Base-by-base conservation (phyloP, 2,113 vertebrate genomes). In the Guaruba guarouba region DNA sequence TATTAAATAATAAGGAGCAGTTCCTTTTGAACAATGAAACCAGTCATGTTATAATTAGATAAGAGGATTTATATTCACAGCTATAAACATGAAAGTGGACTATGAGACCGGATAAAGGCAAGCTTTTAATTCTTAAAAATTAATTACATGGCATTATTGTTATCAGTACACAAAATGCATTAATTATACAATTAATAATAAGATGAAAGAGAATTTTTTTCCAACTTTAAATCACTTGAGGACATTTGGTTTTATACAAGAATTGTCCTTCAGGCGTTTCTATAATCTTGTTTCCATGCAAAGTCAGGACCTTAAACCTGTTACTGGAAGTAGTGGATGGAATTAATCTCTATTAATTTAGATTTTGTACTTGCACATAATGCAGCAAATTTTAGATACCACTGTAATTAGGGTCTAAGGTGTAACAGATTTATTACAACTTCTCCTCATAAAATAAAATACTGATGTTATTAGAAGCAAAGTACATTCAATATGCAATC, bases 81-180 rank as follows among this genome's bases (percentile, higher is more conserved):
- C 88, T 97, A 96, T 97, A 98, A 98, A 98, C 98, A 98, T 97
- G 96, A 98, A 98, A 98, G 98, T 98, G 97, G 98, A 98, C 97
- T 96, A 97, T 85, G 95, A 97, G 96, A 93, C 97, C 5, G 88
- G 97, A 98, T 98, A 98, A 98, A 98, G 95, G 96, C 94, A 97
- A 98, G 95, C 97, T 97, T 98, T 98, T 97, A 98, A 98, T 98
- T 98, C 98, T 98, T 97, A 97, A 98, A 98, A 98, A 98, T 98
- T 98, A 98, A 98, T 98, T 98, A 98, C 98, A 98, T 96, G 97
- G 97, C 97, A 98, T 98, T 98, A 98, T 97, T 98, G 96, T 98
- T 98, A 98, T 98, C 98, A 90, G 97, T 97, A 98, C 97, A 98
- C 97, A 98, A 97, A 97, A 98, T 97, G 97, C 97, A 98, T 98